Evolutionary conservation across 2,888 invertebrate species (phyloP).

Genomic region (Folsomia candida): DNA sequence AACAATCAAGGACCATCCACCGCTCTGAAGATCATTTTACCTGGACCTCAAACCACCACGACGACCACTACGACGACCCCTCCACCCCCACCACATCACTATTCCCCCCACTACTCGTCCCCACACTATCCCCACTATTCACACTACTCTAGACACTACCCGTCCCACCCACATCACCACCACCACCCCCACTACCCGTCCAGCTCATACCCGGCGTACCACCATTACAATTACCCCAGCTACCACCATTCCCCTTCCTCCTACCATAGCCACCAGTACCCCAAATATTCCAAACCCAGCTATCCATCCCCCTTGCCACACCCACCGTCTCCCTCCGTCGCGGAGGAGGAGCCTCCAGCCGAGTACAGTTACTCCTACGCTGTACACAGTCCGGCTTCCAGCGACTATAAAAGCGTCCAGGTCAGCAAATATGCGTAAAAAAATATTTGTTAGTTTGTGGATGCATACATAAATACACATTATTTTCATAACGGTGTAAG

Average conservation of each 20-base stretch:
- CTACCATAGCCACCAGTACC: background rate
- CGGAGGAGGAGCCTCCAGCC: background rate
- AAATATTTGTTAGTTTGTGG: no score
- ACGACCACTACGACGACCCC: slow-evolving; percentile 21
- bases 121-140: slow-evolving; percentile 12
- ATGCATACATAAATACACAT: no score
- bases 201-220: no score
- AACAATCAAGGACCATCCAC: slow-evolving; percentile 11
- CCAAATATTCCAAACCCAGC: background rate
- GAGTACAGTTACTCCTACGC: slow-evolving; percentile 29
- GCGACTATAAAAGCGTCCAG: slow-evolving; percentile 29
- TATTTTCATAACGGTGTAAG: no score
- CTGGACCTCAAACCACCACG: slow-evolving; percentile 27
- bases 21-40: slow-evolving; percentile 31
- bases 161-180: background rate
- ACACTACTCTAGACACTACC: slow-evolving; percentile 17
- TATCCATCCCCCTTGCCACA: background rate
- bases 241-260: background rate
- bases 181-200: no score
- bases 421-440: slow-evolving; percentile 28
- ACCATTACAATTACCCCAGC: no score
- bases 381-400: slow-evolving; percentile 26
- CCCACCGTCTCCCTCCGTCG: background rate
- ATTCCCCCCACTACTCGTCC: slow-evolving; percentile 14
- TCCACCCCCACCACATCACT: slow-evolving; percentile 20